phyloP scores from a whole-genome alignment of 2,113 vertebrate species.

The Athene cunicularia region DNA sequence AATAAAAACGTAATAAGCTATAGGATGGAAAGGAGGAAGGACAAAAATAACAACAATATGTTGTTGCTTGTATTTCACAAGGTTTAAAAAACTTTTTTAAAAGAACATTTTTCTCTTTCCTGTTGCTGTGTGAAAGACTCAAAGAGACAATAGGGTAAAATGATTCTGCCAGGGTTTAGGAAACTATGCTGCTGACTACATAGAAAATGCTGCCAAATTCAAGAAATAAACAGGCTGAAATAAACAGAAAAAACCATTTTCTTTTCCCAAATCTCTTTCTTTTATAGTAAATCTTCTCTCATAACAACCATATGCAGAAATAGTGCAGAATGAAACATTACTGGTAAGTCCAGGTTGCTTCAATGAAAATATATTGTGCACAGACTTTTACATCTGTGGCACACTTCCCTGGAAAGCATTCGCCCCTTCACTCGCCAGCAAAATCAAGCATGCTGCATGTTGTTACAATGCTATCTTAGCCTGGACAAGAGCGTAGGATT shows the following conservation, averaged over 20 bases:
- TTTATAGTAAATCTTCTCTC: neutral
- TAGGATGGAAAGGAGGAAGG: neutral
- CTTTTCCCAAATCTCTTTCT: neutral
- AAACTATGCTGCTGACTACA: neutral
- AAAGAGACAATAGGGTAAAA: constrained; percentile 46
- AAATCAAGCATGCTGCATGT: neutral
- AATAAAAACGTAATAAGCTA: neutral
- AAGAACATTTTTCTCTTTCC: constrained; percentile 5
- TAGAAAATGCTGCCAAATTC: constrained; percentile 36
- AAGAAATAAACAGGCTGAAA: constrained; percentile 44
- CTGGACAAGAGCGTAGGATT: neutral
- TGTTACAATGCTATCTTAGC: neutral
- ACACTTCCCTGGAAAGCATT: neutral
- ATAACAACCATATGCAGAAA: neutral
- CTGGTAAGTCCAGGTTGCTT: neutral
- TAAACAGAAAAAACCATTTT: constrained; percentile 48
- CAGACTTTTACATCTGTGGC: neutral
- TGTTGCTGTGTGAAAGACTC: constrained; percentile 39
- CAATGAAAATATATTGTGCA: neutral
- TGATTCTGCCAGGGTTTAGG: constrained; percentile 30
- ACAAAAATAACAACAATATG: constrained; percentile 34
- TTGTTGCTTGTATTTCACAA: constrained; percentile 27
- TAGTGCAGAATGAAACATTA: neutral
- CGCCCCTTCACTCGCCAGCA: neutral
- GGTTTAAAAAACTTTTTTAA: neutral